Evolutionary conservation across 2,113 vertebrate genomes (phyloP).

Genomic region (Seriola dumerili): DNA sequence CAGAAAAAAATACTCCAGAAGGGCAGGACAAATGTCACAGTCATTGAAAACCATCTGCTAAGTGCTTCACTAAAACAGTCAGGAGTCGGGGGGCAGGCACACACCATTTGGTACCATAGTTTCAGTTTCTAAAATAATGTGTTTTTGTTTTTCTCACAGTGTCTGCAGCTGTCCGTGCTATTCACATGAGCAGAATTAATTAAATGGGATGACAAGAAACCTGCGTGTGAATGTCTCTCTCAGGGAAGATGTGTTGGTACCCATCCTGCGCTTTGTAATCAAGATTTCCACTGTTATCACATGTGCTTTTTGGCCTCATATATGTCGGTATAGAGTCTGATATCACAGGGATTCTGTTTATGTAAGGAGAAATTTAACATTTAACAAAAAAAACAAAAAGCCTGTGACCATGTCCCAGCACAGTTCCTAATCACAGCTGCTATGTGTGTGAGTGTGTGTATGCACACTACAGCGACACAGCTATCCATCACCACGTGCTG

Average conservation of each 20-base stretch:
- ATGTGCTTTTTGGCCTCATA: slow-evolving; percentile 1
- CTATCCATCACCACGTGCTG: slow-evolving; percentile 10
- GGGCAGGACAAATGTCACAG: slow-evolving; percentile 76
- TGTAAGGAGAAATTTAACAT: too few relatives aligned
- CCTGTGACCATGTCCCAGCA: neutral
- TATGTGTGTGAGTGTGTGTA: neutral
- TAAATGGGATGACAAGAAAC: slow-evolving; percentile 65
- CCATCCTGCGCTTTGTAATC: slow-evolving; percentile 37
- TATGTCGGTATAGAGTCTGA: neutral
- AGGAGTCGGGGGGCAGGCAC: slow-evolving; percentile 63
- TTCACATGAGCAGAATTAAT: slow-evolving; percentile 76
- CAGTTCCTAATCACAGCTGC: neutral
- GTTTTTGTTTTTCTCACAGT: slow-evolving; percentile 71
- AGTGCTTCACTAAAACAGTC: slow-evolving; percentile 78
- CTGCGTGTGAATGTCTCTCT: slow-evolving; percentile 42
- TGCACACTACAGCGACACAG: neutral
- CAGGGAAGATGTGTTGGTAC: slow-evolving; percentile 28
- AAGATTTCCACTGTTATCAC: slow-evolving; percentile 24
- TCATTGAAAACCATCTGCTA: slow-evolving; percentile 83
- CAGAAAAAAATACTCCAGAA: slow-evolving; percentile 40
- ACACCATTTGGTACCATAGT: slow-evolving; percentile 78
- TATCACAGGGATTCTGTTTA: neutral
- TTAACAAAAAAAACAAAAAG: neutral
- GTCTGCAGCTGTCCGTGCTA: slow-evolving; percentile 72
- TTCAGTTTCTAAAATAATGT: slow-evolving; percentile 72